phyloP scores from a whole-genome alignment of 2,113 vertebrate species.

The Trogon melanurus region DNA sequence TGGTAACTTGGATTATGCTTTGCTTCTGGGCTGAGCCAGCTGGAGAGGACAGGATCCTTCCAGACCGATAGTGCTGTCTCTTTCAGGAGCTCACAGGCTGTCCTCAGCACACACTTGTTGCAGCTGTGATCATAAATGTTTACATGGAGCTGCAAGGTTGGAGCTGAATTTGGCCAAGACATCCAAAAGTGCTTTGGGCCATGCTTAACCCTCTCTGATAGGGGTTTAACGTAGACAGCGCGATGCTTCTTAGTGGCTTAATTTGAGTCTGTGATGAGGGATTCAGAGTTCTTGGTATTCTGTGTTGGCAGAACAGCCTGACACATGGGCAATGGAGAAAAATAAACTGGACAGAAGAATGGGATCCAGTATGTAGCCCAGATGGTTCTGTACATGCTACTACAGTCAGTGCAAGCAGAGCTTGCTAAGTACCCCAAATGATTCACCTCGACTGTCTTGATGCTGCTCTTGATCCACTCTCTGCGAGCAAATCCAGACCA shows the following conservation, averaged over 20 bases:
- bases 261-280: background rate
- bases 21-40: background rate
- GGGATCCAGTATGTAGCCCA: background rate
- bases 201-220: background rate
- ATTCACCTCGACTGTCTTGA: background rate
- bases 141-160: background rate
- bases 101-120: background rate
- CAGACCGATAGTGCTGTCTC: background rate
- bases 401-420: background rate
- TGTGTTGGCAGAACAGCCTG: background rate
- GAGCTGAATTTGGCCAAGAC: background rate
- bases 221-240: background rate
- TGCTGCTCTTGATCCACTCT: background rate
- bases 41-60: background rate
- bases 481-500: background rate
- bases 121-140: background rate
- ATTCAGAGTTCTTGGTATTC: background rate
- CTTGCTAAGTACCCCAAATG: background rate
- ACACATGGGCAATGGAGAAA: background rate
- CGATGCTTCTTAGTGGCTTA: background rate
- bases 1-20: background rate
- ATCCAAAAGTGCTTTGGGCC: background rate
- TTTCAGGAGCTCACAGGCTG: background rate
- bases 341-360: background rate
- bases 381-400: accelerated